phyloP scores from a whole-genome alignment of 2,797 vertebrate species.

The Knipowitschia caucasica region DNA sequence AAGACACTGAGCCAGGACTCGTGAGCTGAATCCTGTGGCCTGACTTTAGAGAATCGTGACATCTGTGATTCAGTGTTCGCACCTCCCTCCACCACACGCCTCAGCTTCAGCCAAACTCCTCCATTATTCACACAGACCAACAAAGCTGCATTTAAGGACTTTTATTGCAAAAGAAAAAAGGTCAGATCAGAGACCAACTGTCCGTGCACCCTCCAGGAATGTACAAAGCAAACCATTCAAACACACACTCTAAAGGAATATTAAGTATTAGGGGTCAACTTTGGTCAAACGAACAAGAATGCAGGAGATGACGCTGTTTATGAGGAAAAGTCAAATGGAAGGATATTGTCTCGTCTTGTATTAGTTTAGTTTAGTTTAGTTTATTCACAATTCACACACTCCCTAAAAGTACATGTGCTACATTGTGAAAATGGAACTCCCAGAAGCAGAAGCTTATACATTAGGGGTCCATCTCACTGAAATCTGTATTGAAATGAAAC shows the following conservation, averaged over 20 bases:
- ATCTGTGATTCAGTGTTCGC: background rate
- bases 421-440: too few species aligned
- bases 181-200: background rate
- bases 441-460: too few species aligned
- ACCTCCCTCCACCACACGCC: background rate
- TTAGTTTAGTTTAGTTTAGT: too few species aligned
- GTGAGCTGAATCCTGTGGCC: background rate
- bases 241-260: background rate
- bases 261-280: background rate
- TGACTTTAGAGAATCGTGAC: background rate
- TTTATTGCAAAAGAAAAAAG: constrained; percentile 1
- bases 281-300: background rate
- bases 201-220: background rate
- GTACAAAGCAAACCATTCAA: background rate
- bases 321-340: background rate
- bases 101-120: background rate
- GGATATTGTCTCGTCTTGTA: too few species aligned
- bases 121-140: background rate
- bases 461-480: too few species aligned
- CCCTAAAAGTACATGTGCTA: too few species aligned
- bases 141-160: background rate
- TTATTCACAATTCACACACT: too few species aligned
- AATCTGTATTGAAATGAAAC: too few species aligned
- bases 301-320: background rate
- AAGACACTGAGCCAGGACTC: too few species aligned